These are phyloP conservation scores for Onychostoma macrolepis DNA, from an alignment of 2,113 vertebrate genomes.

Conservation along the genomic window DNA sequence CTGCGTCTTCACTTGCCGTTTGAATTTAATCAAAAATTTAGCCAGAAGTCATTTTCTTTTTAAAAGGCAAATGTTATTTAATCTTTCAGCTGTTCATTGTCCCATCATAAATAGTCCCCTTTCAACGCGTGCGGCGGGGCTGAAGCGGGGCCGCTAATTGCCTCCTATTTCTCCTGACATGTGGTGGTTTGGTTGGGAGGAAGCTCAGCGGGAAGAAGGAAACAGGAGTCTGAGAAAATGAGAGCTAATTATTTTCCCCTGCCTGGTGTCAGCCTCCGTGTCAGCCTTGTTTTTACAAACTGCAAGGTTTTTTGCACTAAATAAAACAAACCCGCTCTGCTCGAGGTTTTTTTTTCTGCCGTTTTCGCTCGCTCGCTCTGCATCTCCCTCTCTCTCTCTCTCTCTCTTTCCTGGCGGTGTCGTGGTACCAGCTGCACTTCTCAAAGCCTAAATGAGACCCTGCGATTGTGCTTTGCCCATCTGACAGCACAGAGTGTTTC, in stretches of 20 bases:
- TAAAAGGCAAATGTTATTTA: conserved; percentile 99
- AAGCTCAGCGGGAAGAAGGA: conserved; percentile 99
- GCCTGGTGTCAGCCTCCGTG: conserved; percentile 99
- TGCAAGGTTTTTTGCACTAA: conserved; percentile 99
- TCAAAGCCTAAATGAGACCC: conserved; percentile 99
- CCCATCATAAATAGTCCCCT: conserved; percentile 99
- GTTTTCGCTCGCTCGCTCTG: not conserved
- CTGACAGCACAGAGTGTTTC: conserved; percentile 99
- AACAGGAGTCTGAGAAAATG: conserved; percentile 99
- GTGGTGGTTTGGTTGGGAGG: conserved; percentile 99
- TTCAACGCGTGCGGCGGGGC: conserved; percentile 99
- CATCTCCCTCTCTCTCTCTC: not conserved
- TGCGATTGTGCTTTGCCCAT: conserved; percentile 99
- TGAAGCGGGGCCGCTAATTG: conserved; percentile 99
- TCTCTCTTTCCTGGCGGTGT: conserved; percentile 87
- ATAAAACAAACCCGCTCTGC: conserved; percentile 99
- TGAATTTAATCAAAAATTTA: conserved; percentile 99
- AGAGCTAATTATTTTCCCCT: conserved; percentile 99
- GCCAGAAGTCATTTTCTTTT: conserved; percentile 99
- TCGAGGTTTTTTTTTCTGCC: conserved; percentile 66
- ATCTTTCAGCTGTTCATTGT: conserved; percentile 99
- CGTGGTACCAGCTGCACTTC: conserved; percentile 99
- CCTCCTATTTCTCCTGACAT: conserved; percentile 99
- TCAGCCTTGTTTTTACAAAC: conserved; percentile 99
- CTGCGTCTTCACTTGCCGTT: conserved; percentile 98